A percentile compares a stretch with the other conserved stretches of the same genome.
phyloP scores from a whole-genome alignment of 2,113 vertebrate species.

The Mustela nigripes region DNA sequence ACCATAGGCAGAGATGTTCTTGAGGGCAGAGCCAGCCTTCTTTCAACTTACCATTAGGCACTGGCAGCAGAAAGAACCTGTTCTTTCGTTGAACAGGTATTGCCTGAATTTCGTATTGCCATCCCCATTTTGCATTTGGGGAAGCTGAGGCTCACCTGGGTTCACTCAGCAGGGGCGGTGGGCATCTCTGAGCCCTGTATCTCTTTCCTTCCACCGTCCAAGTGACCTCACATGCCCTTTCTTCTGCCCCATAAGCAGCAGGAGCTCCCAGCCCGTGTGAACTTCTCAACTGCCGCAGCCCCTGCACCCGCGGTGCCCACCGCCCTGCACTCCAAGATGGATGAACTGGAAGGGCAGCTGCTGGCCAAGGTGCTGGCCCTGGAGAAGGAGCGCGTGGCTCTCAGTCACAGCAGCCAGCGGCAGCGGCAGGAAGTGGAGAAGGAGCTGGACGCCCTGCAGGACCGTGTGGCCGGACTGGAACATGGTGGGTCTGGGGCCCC shows the following conservation, averaged over 20 bases:
- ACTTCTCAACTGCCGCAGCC: conserved; percentile 83
- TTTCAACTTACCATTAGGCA: neutral
- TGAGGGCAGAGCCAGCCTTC: neutral
- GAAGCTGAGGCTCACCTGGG: neutral
- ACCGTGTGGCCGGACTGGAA: conserved; percentile 93
- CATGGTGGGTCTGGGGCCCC: conserved; percentile 90
- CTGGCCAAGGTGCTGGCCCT: conserved; percentile 95
- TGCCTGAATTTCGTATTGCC: neutral
- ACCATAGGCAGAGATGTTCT: neutral
- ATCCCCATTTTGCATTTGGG: neutral
- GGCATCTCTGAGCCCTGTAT: neutral
- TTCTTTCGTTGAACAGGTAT: rapidly evolving
- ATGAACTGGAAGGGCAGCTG: conserved; percentile 96
- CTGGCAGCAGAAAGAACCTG: neutral
- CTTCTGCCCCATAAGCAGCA: conserved; percentile 80
- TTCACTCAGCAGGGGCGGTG: rapidly evolving
- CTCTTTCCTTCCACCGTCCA: neutral
- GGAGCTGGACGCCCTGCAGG: conserved; percentile 93
- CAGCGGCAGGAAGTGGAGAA: conserved; percentile 94
- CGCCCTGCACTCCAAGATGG: conserved; percentile 92
- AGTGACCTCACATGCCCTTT: neutral
- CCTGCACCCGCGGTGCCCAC: conserved; percentile 71
- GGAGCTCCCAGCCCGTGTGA: conserved; percentile 91
- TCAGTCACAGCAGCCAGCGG: conserved; percentile 89
- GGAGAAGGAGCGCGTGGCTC: conserved; percentile 94